Percentiles rank a stretch among this genome's conserved stretches.
Evolutionary conservation across 2,888 invertebrate species (phyloP).

Genomic region (Automeris io): DNA sequence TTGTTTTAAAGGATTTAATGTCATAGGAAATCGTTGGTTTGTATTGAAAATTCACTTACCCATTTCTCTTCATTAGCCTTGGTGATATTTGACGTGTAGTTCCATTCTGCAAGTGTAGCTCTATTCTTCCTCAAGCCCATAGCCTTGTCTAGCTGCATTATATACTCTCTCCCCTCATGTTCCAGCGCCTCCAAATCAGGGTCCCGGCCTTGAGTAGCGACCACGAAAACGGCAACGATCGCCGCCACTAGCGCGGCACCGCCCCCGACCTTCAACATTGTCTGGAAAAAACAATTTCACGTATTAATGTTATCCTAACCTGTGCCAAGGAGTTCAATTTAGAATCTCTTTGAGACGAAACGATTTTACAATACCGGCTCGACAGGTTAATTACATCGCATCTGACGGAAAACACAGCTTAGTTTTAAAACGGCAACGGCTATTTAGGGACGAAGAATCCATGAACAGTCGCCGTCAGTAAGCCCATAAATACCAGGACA

Average conservation of each 20-base stretch:
- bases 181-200: slow-evolving; percentile 74
- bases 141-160: slow-evolving; percentile 78
- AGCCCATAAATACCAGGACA: too few species aligned
- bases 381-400: too few species aligned
- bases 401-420: too few species aligned
- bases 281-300: slow-evolving; percentile 31
- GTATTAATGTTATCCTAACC: neutral
- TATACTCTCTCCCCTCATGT: slow-evolving; percentile 77
- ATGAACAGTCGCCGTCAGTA: too few species aligned
- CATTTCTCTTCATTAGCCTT: slow-evolving; percentile 77
- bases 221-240: slow-evolving; percentile 67
- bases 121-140: slow-evolving; percentile 77
- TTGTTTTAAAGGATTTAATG: too few species aligned
- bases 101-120: slow-evolving; percentile 82
- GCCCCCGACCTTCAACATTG: slow-evolving; percentile 69
- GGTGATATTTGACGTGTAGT: slow-evolving; percentile 86
- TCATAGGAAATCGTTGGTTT: too few species aligned
- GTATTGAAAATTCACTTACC: slow-evolving; percentile 33
- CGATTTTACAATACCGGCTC: too few species aligned
- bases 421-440: too few species aligned
- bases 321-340: neutral
- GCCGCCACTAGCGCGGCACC: slow-evolving; percentile 63
- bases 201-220: slow-evolving; percentile 70
- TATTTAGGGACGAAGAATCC: too few species aligned
- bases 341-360: too few species aligned